These are phyloP conservation scores for Melikaiella ostensackeni DNA, from an alignment of 2,888 invertebrate species.

Conservation along the genomic window DNA sequence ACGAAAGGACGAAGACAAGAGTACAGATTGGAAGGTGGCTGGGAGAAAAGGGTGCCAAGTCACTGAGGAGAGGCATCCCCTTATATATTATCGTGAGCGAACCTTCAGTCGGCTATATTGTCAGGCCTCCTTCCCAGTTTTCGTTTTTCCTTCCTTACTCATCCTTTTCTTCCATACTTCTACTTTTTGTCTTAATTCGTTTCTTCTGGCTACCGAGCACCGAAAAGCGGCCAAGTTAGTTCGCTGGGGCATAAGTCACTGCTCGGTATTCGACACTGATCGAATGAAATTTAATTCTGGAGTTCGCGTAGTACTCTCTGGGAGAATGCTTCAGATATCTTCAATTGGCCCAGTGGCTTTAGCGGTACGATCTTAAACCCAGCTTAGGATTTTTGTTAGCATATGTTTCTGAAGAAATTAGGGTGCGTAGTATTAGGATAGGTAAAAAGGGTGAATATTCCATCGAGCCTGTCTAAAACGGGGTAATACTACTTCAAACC, in stretches of 20 bases:
- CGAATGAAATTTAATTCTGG: constrained; percentile 71
- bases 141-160: constrained; percentile 8
- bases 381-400: neutral
- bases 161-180: neutral
- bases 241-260: constrained; percentile 41
- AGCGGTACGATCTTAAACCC: neutral
- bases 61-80: neutral
- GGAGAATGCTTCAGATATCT: neutral
- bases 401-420: neutral
- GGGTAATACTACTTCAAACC: neutral
- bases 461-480: neutral
- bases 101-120: constrained; percentile 26
- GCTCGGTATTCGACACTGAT: constrained; percentile 68
- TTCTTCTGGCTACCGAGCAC: constrained; percentile 8
- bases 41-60: neutral
- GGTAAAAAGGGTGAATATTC: neutral
- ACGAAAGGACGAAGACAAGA: neutral
- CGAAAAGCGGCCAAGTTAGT: neutral
- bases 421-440: no score
- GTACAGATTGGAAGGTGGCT: neutral
- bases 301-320: constrained; percentile 49
- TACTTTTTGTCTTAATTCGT: constrained; percentile 10
- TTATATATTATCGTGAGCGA: constrained; percentile 1
- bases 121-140: neutral
- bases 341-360: neutral